A percentile compares a stretch with the other conserved stretches of the same genome.
phyloP scores from a whole-genome alignment of 1,140 invertebrate species.

The Trypoxylus dichotomus region DNA sequence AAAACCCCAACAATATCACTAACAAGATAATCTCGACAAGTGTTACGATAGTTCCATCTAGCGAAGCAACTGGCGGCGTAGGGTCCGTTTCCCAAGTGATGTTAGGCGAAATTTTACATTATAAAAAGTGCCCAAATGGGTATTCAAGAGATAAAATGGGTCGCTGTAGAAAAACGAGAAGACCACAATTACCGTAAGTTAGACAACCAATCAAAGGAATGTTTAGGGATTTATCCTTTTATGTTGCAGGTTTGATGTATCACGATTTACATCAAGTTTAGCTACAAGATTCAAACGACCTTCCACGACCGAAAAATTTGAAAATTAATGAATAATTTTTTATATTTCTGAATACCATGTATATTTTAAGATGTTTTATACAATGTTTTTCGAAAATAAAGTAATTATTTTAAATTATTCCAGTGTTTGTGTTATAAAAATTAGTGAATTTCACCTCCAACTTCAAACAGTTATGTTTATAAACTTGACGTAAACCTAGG shows the following conservation, averaged over 20 bases:
- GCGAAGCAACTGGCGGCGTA: slow-evolving; percentile 15
- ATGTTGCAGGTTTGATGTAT: slow-evolving; percentile 42
- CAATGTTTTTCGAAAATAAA: not conserved
- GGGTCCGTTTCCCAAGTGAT: slow-evolving; percentile 31
- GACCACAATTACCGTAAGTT: slow-evolving; percentile 47
- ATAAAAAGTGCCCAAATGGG: slow-evolving; percentile 44
- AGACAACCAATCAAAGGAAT: too few species aligned
- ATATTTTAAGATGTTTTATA: too few species aligned
- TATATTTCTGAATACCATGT: not conserved
- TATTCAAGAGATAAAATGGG: slow-evolving; percentile 49
- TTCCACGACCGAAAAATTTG: not conserved
- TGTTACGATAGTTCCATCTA: slow-evolving; percentile 28
- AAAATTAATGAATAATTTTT: not conserved
- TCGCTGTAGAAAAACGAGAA: slow-evolving; percentile 47
- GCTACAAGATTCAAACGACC: slow-evolving; percentile 40
- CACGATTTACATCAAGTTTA: slow-evolving; percentile 41
- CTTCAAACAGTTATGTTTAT: too few species aligned
- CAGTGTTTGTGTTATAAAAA: not conserved
- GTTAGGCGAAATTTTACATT: slow-evolving; percentile 41
- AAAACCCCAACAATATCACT: slow-evolving; percentile 36
- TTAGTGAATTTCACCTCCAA: too few species aligned
- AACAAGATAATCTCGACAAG: slow-evolving; percentile 8
- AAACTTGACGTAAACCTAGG: too few species aligned
- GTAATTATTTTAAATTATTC: not conserved
- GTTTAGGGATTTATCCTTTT: not conserved